Percentiles rank a stretch among this genome's conserved stretches.
Conservation (phyloP, 2,888 invertebrate genomes). For the Melanchra persicariae region DNA sequence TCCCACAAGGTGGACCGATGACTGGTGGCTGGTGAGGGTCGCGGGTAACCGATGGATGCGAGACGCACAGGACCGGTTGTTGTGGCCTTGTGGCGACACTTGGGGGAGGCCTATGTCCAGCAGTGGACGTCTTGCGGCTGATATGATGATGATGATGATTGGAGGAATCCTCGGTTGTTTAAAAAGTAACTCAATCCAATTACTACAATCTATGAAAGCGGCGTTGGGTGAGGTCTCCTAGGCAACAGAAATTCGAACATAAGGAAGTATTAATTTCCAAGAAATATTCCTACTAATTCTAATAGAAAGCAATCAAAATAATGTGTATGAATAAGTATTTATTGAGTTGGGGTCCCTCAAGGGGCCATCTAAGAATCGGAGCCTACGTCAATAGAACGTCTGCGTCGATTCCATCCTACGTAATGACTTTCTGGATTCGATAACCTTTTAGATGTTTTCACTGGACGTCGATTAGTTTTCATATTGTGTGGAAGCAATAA, state of each 20-base stretch:
- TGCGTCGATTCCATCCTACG: slow-evolving; percentile 25
- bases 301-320: slow-evolving; percentile 24
- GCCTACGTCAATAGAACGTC: slow-evolving; percentile 38
- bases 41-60: too few relatives aligned
- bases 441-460: slow-evolving; percentile 39
- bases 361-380: slow-evolving; percentile 30
- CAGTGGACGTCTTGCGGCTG: too few relatives aligned
- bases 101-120: too few relatives aligned
- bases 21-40: too few relatives aligned
- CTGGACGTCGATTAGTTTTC: slow-evolving; percentile 26
- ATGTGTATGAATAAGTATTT: slow-evolving; percentile 24
- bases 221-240: slow-evolving; percentile 17
- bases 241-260: slow-evolving; percentile 31
- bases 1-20: too few relatives aligned
- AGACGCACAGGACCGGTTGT: too few relatives aligned
- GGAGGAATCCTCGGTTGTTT: not conserved
- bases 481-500: slow-evolving; percentile 20
- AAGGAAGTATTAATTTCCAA: slow-evolving; percentile 11
- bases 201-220: not conserved
- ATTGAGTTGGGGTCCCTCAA: slow-evolving; percentile 34
- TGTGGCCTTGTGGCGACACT: too few relatives aligned
- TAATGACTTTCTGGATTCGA: slow-evolving; percentile 46
- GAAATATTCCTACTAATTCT: too few relatives aligned
- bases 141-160: not conserved
- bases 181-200: slow-evolving; percentile 3